Conservation (phyloP, 2,888 invertebrate species). For the Ophonus ardosiacus region DNA sequence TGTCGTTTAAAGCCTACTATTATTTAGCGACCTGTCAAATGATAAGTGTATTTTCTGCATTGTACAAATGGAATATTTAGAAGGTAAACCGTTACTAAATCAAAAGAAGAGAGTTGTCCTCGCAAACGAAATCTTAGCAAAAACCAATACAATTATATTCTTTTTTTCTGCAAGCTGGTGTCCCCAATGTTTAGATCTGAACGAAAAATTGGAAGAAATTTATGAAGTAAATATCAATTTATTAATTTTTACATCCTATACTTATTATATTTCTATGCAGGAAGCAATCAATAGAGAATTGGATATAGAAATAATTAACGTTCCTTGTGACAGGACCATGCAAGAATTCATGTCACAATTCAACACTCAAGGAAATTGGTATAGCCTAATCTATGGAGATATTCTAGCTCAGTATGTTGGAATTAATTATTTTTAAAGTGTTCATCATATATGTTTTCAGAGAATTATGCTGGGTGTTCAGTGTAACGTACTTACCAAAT, state of each 20-base stretch:
- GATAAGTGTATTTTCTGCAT: not conserved
- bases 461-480: slow-evolving; percentile 67
- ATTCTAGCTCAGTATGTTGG: slow-evolving; percentile 38
- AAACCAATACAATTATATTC: slow-evolving; percentile 68
- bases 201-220: slow-evolving; percentile 68
- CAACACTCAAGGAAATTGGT: slow-evolving; percentile 69
- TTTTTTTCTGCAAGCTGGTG: slow-evolving; percentile 69
- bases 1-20: no score
- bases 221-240: slow-evolving; percentile 66
- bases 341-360: slow-evolving; percentile 65
- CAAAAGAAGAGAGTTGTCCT: slow-evolving; percentile 65
- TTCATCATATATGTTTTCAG: slow-evolving; percentile 64
- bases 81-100: slow-evolving; percentile 66
- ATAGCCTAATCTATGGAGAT: slow-evolving; percentile 68
- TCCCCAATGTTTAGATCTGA: slow-evolving; percentile 66
- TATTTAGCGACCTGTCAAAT: no score
- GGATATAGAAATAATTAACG: slow-evolving; percentile 68
- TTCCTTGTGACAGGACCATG: slow-evolving; percentile 67
- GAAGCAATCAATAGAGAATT: slow-evolving; percentile 66
- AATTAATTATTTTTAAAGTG: slow-evolving; percentile 48
- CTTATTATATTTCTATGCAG: slow-evolving; percentile 45
- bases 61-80: slow-evolving; percentile 66
- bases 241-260: not conserved
- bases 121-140: slow-evolving; percentile 67
- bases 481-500: slow-evolving; percentile 68